These are phyloP conservation scores for Orchestia grillus DNA, from an alignment of 1,140 invertebrate genomes.

Conservation along the genomic window DNA sequence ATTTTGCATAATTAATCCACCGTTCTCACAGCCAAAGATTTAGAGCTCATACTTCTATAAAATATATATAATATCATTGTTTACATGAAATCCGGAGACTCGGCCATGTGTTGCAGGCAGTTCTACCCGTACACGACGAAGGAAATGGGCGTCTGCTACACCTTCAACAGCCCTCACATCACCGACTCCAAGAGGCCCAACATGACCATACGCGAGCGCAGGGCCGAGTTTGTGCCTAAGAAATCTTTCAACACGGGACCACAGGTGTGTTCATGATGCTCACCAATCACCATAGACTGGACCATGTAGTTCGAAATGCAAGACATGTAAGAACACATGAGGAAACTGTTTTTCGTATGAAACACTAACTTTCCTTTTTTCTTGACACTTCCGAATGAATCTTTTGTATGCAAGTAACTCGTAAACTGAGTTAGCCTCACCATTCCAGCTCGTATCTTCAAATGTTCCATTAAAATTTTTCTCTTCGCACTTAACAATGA, in stretches of 20 bases:
- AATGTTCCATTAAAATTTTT: too few relatives aligned
- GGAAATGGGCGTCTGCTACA: conserved; percentile 68
- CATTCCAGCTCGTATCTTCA: too few relatives aligned
- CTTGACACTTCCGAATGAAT: too few relatives aligned
- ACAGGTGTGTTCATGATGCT: background rate
- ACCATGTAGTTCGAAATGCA: too few relatives aligned
- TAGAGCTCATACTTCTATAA: background rate
- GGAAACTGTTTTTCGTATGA: too few relatives aligned
- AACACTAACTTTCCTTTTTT: too few relatives aligned
- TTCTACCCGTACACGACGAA: conserved; percentile 6
- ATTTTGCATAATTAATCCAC: too few relatives aligned
- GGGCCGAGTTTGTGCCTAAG: background rate
- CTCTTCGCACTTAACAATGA: too few relatives aligned
- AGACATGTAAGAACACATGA: too few relatives aligned
- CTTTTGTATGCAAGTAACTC: too few relatives aligned
- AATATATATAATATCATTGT: background rate
- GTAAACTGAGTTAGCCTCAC: too few relatives aligned
- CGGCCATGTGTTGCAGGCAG: background rate
- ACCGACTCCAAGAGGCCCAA: background rate
- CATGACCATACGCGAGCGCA: background rate
- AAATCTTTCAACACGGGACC: conserved; percentile 48
- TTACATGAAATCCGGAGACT: background rate
- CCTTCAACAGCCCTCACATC: conserved; percentile 63
- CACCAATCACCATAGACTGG: background rate
- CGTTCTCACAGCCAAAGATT: too few relatives aligned